Evolutionary conservation across 1,140 invertebrate genomes (phyloP), one percentile per base, ranked within the genome.

Genomic region (Hypothenemus hampei): DNA sequence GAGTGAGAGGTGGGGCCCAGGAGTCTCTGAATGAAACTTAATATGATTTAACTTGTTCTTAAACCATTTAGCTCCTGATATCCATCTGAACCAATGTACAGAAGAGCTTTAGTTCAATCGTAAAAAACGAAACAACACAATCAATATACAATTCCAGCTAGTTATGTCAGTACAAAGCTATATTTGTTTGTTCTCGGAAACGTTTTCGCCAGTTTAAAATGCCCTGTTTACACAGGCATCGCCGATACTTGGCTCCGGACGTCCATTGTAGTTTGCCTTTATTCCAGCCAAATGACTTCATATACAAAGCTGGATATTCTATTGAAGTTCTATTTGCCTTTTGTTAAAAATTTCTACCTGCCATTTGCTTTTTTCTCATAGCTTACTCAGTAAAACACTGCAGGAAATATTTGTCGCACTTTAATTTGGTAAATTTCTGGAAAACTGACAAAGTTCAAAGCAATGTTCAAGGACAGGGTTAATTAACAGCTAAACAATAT

Each of bases 271-370:
- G 41, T 44, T 44, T 26, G 21, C 41, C 26, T 19, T 44, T 44
- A 44, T 44, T 44, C 41, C 41, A 44, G 21, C 41, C 35, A 48
- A 33, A 48, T 37, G 45, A 33, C 45, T 48, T 19, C 15, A 21
- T n/a, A n/a, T 33, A 48, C 23, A 33, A 37, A 37, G 45, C 45
- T 37, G n/a, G 16, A 35, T 11, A 24, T 44, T 21, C 21, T 16
- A 21, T 44, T 7, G 41, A 44, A 10, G 41, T 23, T 44, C 11
- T 40, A 19, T 40, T 40, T 11, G 22, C 13, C 24, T 35, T 37
- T 1, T 35, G 33, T 8, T 23, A 11, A 16, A 48, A 24, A n/a
- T 48, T 48, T 48, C 45, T 24, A 44, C 21, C 16, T 26, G 21
- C 16, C n/a, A 39, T 39, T 6, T 6, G 36, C 36, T 39, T 13